Evolutionary conservation across 1,140 invertebrate genomes (phyloP).

Genomic region (Drosophila biarmipes): DNA sequence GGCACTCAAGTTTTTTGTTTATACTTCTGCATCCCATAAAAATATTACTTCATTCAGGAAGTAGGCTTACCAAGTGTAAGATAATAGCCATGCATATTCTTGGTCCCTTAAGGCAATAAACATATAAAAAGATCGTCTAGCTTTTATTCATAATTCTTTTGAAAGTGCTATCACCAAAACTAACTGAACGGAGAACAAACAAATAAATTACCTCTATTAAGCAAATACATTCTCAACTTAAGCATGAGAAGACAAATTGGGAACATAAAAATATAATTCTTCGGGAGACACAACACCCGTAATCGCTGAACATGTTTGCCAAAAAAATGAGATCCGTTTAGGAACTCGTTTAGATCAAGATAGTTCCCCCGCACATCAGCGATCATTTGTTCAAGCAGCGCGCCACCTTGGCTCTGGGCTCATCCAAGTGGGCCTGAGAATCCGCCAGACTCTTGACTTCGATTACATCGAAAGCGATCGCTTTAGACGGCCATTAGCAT

Average conservation of each 20-base stretch:
- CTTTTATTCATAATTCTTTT: background rate
- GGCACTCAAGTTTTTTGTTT: no score
- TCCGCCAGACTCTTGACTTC: conserved; percentile 16
- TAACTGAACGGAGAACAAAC: background rate
- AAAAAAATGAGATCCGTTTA: conserved; percentile 25
- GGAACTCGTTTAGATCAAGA: conserved; percentile 20
- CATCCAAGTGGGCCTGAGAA: conserved; percentile 24
- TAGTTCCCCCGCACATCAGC: conserved; percentile 1
- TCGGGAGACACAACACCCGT: background rate
- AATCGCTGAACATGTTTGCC: background rate
- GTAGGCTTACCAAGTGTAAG: background rate
- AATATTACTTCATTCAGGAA: no score
- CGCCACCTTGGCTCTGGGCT: conserved; percentile 35
- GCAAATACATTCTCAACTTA: background rate
- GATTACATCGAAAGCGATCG: conserved; percentile 50
- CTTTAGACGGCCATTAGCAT: conserved; percentile 72
- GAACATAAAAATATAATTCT: background rate
- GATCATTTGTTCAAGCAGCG: conserved; percentile 22
- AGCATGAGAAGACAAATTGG: conserved; percentile 22
- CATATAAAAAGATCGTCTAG: background rate
- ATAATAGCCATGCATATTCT: background rate
- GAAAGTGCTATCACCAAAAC: no score
- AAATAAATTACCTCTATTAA: background rate
- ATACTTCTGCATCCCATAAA: no score
- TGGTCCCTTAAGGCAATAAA: background rate